A percentile compares a stretch with the other conserved stretches of the same genome.
Conservation (phyloP, 2,888 invertebrate genomes). For the Plusia festucae region DNA sequence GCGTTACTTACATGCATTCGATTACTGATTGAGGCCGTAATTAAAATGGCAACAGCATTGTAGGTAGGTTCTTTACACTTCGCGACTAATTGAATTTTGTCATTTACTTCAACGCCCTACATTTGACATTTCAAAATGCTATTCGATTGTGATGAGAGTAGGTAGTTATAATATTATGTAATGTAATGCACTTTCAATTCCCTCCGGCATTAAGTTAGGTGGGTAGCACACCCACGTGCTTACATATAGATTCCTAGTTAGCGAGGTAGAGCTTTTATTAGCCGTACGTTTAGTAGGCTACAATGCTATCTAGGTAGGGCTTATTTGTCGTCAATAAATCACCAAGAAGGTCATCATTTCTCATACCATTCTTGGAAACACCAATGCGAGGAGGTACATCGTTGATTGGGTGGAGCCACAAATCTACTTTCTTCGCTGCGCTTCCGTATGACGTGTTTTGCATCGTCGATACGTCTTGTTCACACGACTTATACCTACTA, state of each 20-base stretch:
- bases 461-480: slow-evolving; percentile 30
- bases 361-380: slow-evolving; percentile 73
- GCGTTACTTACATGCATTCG: background rate
- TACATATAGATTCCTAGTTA: background rate
- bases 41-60: background rate
- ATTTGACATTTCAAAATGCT: slow-evolving; percentile 6
- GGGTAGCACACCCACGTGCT: slow-evolving; percentile 17
- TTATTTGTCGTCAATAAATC: slow-evolving; percentile 73
- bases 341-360: slow-evolving; percentile 70
- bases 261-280: slow-evolving; percentile 24
- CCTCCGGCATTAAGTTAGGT: slow-evolving; percentile 1
- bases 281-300: slow-evolving; percentile 49
- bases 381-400: slow-evolving; percentile 76
- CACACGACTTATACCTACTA: slow-evolving; percentile 9
- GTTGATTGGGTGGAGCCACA: slow-evolving; percentile 79
- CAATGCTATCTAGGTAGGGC: slow-evolving; percentile 58
- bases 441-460: slow-evolving; percentile 67
- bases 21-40: background rate
- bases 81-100: background rate
- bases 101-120: background rate
- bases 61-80: background rate
- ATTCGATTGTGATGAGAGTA: background rate
- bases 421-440: slow-evolving; percentile 65
- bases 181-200: slow-evolving; percentile 9
- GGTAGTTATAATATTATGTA: slow-evolving; percentile 8